Conservation (phyloP, 2,113 vertebrate genomes). For the Pollachius pollachius region DNA sequence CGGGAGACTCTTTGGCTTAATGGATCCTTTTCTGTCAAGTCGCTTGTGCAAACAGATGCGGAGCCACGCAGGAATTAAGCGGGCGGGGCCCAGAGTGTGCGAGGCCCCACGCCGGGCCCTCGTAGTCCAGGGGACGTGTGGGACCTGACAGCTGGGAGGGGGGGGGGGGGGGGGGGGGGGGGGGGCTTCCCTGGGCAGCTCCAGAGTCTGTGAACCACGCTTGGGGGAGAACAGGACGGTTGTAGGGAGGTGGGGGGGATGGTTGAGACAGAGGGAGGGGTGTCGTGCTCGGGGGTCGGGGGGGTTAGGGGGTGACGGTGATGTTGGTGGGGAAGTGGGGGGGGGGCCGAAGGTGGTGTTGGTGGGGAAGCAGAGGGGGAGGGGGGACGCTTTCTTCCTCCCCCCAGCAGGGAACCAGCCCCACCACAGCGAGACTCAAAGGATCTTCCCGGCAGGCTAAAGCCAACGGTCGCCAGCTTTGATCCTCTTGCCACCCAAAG, state of each 20-base stretch:
- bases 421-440: conserved; percentile 66
- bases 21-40: conserved; percentile 44
- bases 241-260: conserved; percentile 15
- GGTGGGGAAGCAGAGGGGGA: conserved; percentile 36
- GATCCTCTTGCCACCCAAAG: conserved; percentile 71
- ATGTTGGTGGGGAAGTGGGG: too few species aligned
- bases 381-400: conserved; percentile 45
- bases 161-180: too few species aligned
- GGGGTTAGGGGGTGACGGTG: conserved; percentile 13
- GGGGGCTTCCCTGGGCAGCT: conserved; percentile 53
- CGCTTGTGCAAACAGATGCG: conserved; percentile 71
- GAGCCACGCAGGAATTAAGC: conserved; percentile 40
- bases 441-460: conserved; percentile 73
- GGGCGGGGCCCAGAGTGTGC: conserved; percentile 59
- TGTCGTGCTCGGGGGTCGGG: not conserved
- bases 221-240: conserved; percentile 1
- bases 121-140: conserved; percentile 67
- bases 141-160: conserved; percentile 63
- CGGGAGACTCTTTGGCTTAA: conserved; percentile 36
- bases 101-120: conserved; percentile 61
- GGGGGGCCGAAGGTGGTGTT: too few species aligned
- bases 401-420: conserved; percentile 66
- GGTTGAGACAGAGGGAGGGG: not conserved
- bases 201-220: conserved; percentile 56
- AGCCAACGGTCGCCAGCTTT: conserved; percentile 80